These are phyloP conservation scores for Lindbergichthys nudifrons DNA, from an alignment of 2,797 vertebrate genomes.

Conservation along the genomic window DNA sequence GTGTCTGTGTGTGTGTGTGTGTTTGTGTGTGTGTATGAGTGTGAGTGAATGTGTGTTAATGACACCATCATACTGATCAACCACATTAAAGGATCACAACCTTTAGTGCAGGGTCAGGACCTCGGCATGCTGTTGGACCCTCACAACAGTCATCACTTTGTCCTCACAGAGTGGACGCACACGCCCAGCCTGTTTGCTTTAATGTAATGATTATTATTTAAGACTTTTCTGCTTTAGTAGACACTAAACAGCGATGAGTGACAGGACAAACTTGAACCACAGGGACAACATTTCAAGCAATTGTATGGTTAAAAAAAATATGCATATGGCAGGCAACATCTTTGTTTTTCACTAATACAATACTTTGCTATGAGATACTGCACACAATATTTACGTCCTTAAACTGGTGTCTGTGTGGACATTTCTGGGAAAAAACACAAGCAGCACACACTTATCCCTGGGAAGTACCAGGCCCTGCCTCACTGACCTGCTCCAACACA, in stretches of 20 bases:
- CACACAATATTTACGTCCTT: background rate
- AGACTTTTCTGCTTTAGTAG: conserved; percentile 19
- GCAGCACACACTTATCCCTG: too few species aligned
- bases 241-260: conserved; percentile 30
- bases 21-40: conserved; percentile 25
- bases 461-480: too few species aligned
- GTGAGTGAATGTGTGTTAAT: conserved; percentile 49
- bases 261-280: background rate
- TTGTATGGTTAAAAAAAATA: background rate
- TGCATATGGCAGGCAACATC: too few species aligned
- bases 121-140: conserved; percentile 56
- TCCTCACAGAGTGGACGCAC: conserved; percentile 57
- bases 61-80: conserved; percentile 61
- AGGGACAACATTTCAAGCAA: background rate
- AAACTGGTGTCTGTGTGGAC: too few species aligned
- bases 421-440: too few species aligned
- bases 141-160: conserved; percentile 63
- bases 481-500: too few species aligned
- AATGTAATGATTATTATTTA: conserved; percentile 39
- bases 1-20: conserved; percentile 23
- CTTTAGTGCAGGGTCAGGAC: conserved; percentile 55
- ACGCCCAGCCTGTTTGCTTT: conserved; percentile 55
- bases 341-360: background rate
- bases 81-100: conserved; percentile 52
- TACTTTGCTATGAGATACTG: background rate